phyloP scores from a whole-genome alignment of 92 coral and sea anemone genomes.

The Chrysogorgia sp. region DNA sequence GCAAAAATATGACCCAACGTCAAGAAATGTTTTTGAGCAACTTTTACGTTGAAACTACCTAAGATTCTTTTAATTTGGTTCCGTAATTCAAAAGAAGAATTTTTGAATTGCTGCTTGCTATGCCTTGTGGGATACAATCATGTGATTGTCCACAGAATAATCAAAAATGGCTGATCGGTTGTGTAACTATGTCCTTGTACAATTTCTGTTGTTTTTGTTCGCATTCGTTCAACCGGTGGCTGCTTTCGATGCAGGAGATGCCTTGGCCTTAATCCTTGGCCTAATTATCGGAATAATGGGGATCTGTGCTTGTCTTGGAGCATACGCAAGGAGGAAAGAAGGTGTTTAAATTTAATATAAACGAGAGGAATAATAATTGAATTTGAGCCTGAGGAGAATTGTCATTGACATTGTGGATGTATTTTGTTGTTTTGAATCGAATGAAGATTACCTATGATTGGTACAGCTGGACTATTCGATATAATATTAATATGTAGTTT shows the following conservation, averaged over 20 bases:
- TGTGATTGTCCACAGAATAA: slow-evolving; percentile 10
- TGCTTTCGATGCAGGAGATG: slow-evolving; percentile 99
- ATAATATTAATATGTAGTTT: no score
- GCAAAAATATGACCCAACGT: no score
- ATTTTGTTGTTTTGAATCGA: no score
- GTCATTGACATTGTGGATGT: no score
- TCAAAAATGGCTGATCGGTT: slow-evolving; percentile 69
- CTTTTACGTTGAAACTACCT: no score
- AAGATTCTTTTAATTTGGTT: no score
- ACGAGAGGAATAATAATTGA: no score
- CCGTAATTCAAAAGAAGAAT: no score
- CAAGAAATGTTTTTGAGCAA: no score
- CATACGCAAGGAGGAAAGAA: slow-evolving; percentile 94
- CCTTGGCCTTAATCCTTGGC: slow-evolving; percentile 93
- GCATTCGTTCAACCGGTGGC: slow-evolving; percentile 80
- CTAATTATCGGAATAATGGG: slow-evolving; percentile 96
- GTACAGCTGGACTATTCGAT: no score
- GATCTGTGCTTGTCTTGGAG: slow-evolving; percentile 98
- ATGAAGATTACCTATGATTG: no score
- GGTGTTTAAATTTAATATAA: slow-evolving; percentile 57
- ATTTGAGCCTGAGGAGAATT: no score
- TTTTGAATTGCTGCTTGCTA: neutral
- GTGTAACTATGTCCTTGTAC: slow-evolving; percentile 22
- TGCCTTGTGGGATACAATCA: neutral
- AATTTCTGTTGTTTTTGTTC: slow-evolving; percentile 65